Base-by-base conservation (phyloP, 1,140 invertebrate genomes). In the Penaeus indicus region DNA sequence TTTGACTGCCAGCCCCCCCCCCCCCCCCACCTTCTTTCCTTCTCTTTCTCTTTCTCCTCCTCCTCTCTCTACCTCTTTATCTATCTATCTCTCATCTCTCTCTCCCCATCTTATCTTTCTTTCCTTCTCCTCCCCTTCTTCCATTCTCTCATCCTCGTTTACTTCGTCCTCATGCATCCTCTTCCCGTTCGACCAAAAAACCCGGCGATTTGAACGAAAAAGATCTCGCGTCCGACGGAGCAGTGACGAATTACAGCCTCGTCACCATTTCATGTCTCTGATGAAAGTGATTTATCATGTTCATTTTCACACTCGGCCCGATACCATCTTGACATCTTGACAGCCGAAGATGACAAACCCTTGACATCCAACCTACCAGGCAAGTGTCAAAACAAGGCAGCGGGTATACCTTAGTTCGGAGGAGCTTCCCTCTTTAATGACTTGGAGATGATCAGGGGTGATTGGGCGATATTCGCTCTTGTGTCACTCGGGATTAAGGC, bases 281-380 rank as follows among this genome's bases (percentile, higher is more conserved):
- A 54, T 86, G 77, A 60, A n/a, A 62, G 38, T 67, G 77, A 79
- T 86, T 42, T 63, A 63, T 86, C 85, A 80, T 81, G 62, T 62
- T 86, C 85, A 86, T 86, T 86, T 86, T 86, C 85, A 86, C 85
- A 86, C 85, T 78, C 77, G 77, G 77, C 38, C 69, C 78, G 85
- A 86, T 86, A 67, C 85, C 78, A 86, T 86, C 85, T 79, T 25
- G 62, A 67, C 85, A 81, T 63, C 32, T 62, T 86, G 85, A 86
- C 77, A 86, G 85, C 61, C 62, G 32, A 62, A 81, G 85, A 86
- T 86, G 85, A 86, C 85, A 86, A 86, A 54, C 77, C 42, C 54
- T 63, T 86, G 85, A 86, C 85, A 80, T 25, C 75, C 61, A 81
- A 86, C 85, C 81, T 80, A 86, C 85, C 78, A 54, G 85, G 85